Base-by-base conservation (phyloP, 2,797 vertebrate species). In the Serranus cabrilla region DNA sequence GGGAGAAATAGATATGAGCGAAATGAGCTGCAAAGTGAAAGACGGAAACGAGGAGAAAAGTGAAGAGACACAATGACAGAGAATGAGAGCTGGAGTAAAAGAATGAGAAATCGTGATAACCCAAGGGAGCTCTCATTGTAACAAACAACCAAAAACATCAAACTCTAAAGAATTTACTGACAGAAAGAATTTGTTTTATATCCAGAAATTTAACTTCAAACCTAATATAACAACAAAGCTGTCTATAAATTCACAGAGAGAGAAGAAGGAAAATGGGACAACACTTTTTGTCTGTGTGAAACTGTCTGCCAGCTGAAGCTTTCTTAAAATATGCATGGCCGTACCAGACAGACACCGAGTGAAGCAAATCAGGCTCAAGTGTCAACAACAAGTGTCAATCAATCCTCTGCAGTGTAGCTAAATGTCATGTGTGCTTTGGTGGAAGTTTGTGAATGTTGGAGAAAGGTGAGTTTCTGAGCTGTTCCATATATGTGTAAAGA, bases 301-400 rank as follows among this genome's bases (percentile, higher is more conserved):
- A 63, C 50, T 50, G 60, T 66, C 72, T 59, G 55, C 66, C 4
- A 56, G 71, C 45, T 72, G 66, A 71, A 65, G 71, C 51, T 6
- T 16, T 57, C 27, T 54, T 75, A 61, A 83, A 88, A 80, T 74
- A 77, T 83, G 78, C 70, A 78, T 39, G 23, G 21, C 64, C 11
- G 62, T 5, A 56, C 43, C 69, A 57, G 58, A 72, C 71, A 60
- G 56, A 82, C 39, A 66, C 10, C 3, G 42, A 62, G 59, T 54
- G 46, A 56, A 63, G 71, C 50, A 74, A 81, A 81, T 84, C 65
- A 58, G 47, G 43, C 63, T 50, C 42, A 50, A 76, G 78, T 57
- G 75, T 69, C 17, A 20, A 78, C 60, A 78, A 42, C 58, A 70
- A 79, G 74, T 54, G 54, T 59, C 78, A 59, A 64, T 89, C 83